phyloP scores from a whole-genome alignment of 2,888 invertebrate species.

The Toxonevra muliebris region DNA sequence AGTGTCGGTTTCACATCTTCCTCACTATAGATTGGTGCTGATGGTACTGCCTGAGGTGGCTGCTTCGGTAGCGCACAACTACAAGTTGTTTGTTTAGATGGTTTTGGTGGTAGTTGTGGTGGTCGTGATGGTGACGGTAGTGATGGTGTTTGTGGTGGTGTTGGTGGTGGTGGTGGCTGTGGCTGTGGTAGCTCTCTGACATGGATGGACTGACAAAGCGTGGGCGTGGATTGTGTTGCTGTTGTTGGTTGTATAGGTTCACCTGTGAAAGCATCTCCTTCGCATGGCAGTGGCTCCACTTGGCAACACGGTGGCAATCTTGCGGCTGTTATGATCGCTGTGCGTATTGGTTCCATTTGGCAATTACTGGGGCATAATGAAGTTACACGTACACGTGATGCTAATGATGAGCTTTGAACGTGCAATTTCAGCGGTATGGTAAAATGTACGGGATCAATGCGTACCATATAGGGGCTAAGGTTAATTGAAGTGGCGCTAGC shows the following conservation, averaged over 20 bases:
- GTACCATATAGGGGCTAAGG: conserved; percentile 17
- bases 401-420: conserved; percentile 13
- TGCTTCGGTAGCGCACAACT: background rate
- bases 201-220: background rate
- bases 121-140: conserved; percentile 1
- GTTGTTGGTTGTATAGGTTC: background rate
- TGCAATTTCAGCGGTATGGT: conserved; percentile 39
- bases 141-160: conserved; percentile 1
- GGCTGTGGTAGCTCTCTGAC: conserved; percentile 5
- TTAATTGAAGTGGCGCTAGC: background rate
- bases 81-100: background rate
- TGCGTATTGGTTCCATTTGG: conserved; percentile 37
- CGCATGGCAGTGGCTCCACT: background rate
- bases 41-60: background rate
- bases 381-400: background rate
- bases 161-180: background rate
- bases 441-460: conserved; percentile 35
- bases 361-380: background rate
- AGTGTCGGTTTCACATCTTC: too few species aligned
- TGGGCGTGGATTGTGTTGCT: background rate
- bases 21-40: too few species aligned
- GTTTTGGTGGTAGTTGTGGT: background rate
- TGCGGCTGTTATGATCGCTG: conserved; percentile 29
- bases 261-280: background rate
- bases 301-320: conserved; percentile 11